Evolutionary conservation across 2,113 vertebrate species (phyloP).

Genomic region (Actenoides hombroni): DNA sequence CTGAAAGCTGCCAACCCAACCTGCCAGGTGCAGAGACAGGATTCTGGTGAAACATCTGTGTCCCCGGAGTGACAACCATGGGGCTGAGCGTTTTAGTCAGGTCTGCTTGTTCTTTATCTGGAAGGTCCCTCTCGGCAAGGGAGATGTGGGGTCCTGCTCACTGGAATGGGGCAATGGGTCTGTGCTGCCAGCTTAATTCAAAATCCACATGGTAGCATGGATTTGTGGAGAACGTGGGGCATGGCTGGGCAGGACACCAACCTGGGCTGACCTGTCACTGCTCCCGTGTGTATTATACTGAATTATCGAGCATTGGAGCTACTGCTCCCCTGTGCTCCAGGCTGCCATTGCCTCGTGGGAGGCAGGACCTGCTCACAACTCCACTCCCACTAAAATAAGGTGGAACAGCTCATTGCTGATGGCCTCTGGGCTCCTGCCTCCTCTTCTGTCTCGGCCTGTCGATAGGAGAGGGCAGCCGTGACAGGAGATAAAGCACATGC

Average conservation of each 20-base stretch:
- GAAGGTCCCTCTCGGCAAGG: not conserved
- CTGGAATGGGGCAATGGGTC: not conserved
- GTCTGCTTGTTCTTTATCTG: not conserved
- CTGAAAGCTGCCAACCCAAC: not conserved
- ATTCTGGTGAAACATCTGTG: accelerated
- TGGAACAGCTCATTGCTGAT: accelerated
- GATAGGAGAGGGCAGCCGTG: not conserved
- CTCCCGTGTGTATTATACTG: accelerated
- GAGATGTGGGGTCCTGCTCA: not conserved
- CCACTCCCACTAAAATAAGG: not conserved
- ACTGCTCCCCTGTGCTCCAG: accelerated
- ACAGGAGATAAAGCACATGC: not conserved
- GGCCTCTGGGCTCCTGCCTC: not conserved
- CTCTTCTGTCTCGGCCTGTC: not conserved
- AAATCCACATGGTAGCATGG: accelerated
- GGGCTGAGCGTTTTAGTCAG: not conserved
- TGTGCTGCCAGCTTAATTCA: not conserved
- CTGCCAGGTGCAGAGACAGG: not conserved
- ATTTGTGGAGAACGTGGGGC: not conserved
- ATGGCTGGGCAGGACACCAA: no score
- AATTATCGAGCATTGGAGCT: not conserved
- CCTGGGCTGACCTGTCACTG: not conserved
- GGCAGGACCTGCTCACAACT: not conserved
- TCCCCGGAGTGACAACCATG: accelerated
- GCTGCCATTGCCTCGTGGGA: accelerated